Percentiles rank a stretch among this genome's conserved stretches.
Conservation (phyloP, 2,113 vertebrate genomes). For the Lutjanus erythropterus region DNA sequence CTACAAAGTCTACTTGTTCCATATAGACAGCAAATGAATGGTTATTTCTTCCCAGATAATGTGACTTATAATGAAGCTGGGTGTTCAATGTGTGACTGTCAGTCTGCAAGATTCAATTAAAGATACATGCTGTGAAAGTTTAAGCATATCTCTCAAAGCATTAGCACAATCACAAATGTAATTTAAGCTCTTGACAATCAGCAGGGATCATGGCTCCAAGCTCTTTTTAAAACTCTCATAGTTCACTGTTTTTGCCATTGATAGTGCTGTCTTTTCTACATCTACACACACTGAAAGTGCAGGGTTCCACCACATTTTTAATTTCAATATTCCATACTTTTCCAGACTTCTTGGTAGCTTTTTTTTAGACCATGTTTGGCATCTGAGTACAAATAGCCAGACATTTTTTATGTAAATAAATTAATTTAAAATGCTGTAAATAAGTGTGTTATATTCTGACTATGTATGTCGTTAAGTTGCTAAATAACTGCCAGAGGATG, state of each 20-base stretch:
- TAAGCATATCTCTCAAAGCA: neutral
- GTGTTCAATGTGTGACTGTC: neutral
- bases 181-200: conserved; percentile 13
- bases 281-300: neutral
- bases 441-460: too few species aligned
- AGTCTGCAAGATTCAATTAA: neutral
- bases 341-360: too few species aligned
- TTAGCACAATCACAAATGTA: neutral
- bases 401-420: too few species aligned
- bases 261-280: neutral
- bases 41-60: neutral
- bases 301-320: too few species aligned
- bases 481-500: too few species aligned
- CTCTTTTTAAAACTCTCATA: neutral
- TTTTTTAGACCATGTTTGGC: too few species aligned
- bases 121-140: conserved; percentile 5
- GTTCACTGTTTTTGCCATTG: neutral
- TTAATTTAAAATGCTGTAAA: too few species aligned
- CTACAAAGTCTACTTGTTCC: neutral
- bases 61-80: neutral
- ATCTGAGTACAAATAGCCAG: too few species aligned
- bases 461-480: too few species aligned
- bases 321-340: too few species aligned
- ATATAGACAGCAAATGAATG: neutral
- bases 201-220: neutral